A percentile compares a stretch with the other conserved stretches of the same genome.
phyloP scores from a whole-genome alignment of 2,113 vertebrate species.

The Motacilla tschutschensis region DNA sequence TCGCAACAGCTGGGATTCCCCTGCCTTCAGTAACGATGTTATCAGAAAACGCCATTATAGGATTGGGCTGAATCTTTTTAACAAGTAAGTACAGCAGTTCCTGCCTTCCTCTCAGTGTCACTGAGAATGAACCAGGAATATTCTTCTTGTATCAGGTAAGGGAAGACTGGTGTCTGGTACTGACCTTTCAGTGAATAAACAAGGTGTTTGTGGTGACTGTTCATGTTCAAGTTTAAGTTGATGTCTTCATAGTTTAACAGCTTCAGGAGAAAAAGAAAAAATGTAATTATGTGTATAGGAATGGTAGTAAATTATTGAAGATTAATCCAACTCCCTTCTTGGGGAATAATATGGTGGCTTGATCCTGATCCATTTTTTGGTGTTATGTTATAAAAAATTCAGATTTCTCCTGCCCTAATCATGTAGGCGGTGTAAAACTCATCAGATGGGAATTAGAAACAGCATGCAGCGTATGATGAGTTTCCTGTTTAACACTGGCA shows the following conservation, averaged over 20 bases:
- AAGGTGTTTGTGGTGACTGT: not conserved
- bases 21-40: slow-evolving; percentile 94
- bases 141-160: not conserved
- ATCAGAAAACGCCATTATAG: slow-evolving; percentile 95
- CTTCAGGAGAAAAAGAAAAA: not conserved
- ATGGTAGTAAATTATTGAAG: not conserved
- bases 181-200: not conserved
- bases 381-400: not conserved
- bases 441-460: not conserved
- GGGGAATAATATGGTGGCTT: not conserved
- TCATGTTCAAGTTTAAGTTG: not conserved
- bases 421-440: not conserved
- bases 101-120: not conserved
- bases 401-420: not conserved
- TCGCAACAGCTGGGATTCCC: slow-evolving; percentile 97
- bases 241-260: not conserved
- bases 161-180: not conserved
- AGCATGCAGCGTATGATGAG: not conserved
- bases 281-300: not conserved
- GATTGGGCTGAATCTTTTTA: slow-evolving; percentile 96
- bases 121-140: not conserved
- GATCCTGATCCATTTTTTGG: not conserved
- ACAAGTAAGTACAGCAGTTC: slow-evolving; percentile 84
- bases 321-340: not conserved
- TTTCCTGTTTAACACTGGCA: not conserved